Conservation (phyloP, 2,797 vertebrate species). For the Spinus pinus region DNA sequence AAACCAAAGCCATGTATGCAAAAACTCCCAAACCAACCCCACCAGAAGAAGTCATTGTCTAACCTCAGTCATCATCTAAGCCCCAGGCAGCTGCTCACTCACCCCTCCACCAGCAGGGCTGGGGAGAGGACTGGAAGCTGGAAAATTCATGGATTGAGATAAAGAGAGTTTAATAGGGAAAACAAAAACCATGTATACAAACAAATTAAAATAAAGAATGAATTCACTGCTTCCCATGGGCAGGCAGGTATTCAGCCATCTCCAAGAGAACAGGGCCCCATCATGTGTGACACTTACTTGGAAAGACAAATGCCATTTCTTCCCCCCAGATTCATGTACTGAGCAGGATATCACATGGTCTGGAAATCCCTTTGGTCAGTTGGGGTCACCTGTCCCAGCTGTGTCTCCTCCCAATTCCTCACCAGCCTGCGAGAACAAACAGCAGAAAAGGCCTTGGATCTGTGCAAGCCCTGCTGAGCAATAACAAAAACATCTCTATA, state of each 20-base stretch:
- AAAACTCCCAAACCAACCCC: neutral
- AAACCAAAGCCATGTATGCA: neutral
- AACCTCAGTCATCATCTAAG: neutral
- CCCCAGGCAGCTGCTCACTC: neutral
- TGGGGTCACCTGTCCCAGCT: neutral
- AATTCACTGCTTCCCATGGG: neutral
- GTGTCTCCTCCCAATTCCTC: neutral
- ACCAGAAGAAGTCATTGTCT: neutral
- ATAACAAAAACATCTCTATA: neutral
- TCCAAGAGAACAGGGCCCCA: neutral
- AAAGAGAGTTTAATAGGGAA: neutral
- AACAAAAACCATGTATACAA: neutral
- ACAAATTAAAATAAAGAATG: neutral
- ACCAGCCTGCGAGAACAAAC: rapidly evolving
- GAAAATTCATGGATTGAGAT: neutral
- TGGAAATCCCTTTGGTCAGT: neutral
- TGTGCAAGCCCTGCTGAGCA: neutral
- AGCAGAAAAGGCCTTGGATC: neutral
- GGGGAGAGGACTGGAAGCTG: neutral
- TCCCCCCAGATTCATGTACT: rapidly evolving
- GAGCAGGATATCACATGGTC: rapidly evolving
- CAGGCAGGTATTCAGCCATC: neutral
- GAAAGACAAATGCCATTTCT: neutral
- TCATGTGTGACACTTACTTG: rapidly evolving
- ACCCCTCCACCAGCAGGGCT: neutral